Evolutionary conservation across 2,113 vertebrate genomes (phyloP), one percentile per base, ranked within the genome.

Genomic region (Heterotilapia buettikoferi): DNA sequence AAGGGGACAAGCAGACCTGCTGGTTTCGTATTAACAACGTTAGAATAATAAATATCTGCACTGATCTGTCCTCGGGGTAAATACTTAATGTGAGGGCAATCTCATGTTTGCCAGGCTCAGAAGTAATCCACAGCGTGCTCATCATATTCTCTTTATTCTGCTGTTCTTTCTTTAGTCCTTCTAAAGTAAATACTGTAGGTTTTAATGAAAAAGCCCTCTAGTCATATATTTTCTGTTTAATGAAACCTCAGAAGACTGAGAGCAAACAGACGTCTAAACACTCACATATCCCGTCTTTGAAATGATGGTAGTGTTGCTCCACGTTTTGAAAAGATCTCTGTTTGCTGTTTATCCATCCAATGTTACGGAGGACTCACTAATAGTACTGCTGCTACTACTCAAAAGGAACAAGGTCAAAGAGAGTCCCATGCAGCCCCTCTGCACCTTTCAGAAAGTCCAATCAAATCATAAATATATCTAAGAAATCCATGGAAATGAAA

Each of bases 271-370:
- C 66, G 84, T 95, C 94, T 91, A 87, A 96, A 95, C 96, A 57
- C 66, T 83, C n/a, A 14, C 79, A 95, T 95, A 96, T 94, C 96
- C 90, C 90, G 87, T 94, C 92, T 95, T 94, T 94, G 95, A 95
- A 94, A 94, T 93, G 93, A 96, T 93, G 94, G 76, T 96, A 95
- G 93, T 95, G 93, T 73, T 87, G 88, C 82, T 96, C 94, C 95
- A 63, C 79, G 93, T 90, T 89, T 89, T 88, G 84, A 45, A 94
- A 94, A 91, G 90, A 92, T 66, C 89, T 95, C 94, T 94, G 91
- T 96, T 95, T 96, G 94, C 93, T 83, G 87, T 95, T 91, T 89
- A 91, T 95, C 90, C 93, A 90, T 96, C 92, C 95, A 90, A 87
- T 88, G 86, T 5, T 38, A 87, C 54, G 21, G 8, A 8, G 18